Evolutionary conservation across 1,140 invertebrate species (phyloP).

Genomic region (Drosophila malerkotliana): DNA sequence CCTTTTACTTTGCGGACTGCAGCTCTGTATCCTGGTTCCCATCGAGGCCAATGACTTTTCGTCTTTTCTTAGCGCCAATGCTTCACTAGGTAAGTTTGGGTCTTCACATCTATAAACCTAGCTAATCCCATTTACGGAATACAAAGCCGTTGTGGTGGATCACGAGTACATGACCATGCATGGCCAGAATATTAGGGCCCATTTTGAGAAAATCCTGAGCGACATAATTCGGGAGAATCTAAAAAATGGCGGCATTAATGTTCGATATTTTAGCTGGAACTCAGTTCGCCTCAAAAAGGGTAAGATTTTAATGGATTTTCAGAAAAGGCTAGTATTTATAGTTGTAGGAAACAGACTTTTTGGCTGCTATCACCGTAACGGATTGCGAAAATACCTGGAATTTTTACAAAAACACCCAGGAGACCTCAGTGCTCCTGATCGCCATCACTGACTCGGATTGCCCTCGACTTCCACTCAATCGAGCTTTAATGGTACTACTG

Average conservation of each 20-base stretch:
- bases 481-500: conserved; percentile 86
- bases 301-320: conserved; percentile 60
- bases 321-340: background rate
- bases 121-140: background rate
- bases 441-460: conserved; percentile 89
- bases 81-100: conserved; percentile 86
- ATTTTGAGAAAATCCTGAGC: conserved; percentile 86
- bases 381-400: conserved; percentile 89
- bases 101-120: too few relatives aligned
- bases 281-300: conserved; percentile 88
- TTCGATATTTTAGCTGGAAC: conserved; percentile 87
- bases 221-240: conserved; percentile 86
- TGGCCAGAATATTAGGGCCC: conserved; percentile 85
- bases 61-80: conserved; percentile 88
- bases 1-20: conserved; percentile 30
- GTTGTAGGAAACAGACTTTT: conserved; percentile 85
- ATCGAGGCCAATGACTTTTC: conserved; percentile 86
- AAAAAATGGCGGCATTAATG: conserved; percentile 87
- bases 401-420: conserved; percentile 86
- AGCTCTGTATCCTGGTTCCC: conserved; percentile 11
- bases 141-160: conserved; percentile 87
- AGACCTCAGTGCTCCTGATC: conserved; percentile 88
- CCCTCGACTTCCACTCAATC: conserved; percentile 87
- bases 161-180: conserved; percentile 86
- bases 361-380: conserved; percentile 88